A percentile compares a stretch with the other conserved stretches of the same genome.
Conservation (phyloP, 2,888 invertebrate species). For the Chalcis sispes region DNA sequence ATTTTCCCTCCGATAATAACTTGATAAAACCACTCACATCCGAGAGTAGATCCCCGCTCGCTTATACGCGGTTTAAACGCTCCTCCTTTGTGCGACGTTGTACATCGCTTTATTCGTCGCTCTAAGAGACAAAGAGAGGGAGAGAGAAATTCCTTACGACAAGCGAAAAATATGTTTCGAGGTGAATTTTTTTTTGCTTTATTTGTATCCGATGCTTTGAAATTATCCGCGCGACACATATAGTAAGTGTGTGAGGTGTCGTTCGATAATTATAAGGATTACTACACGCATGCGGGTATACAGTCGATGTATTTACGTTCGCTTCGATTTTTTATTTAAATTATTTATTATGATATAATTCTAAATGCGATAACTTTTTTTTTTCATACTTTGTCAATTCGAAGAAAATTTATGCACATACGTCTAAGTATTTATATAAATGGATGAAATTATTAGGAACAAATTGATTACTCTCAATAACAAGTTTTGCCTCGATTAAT, state of each 20-base stretch:
- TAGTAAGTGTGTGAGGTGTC: too few relatives aligned
- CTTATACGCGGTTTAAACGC: background rate
- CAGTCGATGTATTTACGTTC: background rate
- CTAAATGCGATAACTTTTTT: too few relatives aligned
- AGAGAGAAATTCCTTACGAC: background rate
- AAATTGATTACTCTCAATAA: constrained; percentile 36
- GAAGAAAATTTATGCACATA: too few relatives aligned
- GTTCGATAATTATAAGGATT: background rate
- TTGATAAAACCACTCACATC: constrained; percentile 58
- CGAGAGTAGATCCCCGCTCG: background rate
- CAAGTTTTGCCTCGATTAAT: constrained; percentile 39
- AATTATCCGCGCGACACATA: too few relatives aligned
- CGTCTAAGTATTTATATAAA: constrained; percentile 9
- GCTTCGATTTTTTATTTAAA: too few relatives aligned
- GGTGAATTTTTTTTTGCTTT: background rate
- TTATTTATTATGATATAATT: too few relatives aligned
- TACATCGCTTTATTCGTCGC: background rate
- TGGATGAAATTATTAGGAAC: constrained; percentile 2
- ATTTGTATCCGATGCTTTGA: background rate
- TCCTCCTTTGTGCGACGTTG: constrained; percentile 31
- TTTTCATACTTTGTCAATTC: too few relatives aligned
- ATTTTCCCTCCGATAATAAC: constrained; percentile 62
- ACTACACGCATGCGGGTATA: background rate
- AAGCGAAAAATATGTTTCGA: constrained; percentile 9
- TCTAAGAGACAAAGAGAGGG: background rate